Base-by-base conservation (phyloP, 2,113 vertebrate genomes). In the Paraplagusia blochii region DNA sequence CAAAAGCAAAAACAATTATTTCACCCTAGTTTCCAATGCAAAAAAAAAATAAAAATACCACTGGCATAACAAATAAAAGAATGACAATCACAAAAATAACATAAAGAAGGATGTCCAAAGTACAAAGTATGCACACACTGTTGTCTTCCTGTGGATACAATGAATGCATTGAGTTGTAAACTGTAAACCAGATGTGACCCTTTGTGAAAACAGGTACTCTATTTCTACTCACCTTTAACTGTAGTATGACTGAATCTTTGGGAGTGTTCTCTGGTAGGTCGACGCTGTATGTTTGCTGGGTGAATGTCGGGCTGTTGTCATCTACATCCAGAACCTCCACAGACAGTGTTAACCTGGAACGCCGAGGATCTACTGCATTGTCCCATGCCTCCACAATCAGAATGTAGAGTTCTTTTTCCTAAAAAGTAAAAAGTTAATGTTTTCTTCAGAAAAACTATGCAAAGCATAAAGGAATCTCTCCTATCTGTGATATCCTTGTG, bases 221-320 rank as follows among this genome's bases (percentile, higher is more conserved):
- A 9, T 11, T 9, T 40, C 38, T 10, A 47, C 68, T 67, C 44
- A 97, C 97, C 88, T 92, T 90, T 74, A 98, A 63, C 53, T 85
- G 85, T 48, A 99, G 84, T 44, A 99, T 91, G 36, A 91, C 78
- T 0, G 90, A 93, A 14, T 93, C 90, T 12, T 88, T 81, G 0
- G 92, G 92, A 42, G 91, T 91, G 54, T 98, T 98, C 84, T 99
- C 97, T 1, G 97, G 93, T 8, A 99, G 88, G 0, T 63, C 72
- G 1, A 92, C 89, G 0, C 85, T 64, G 59, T 98, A 99, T 2
- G 90, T 91, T 19, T 91, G 44, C 11, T 96, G 95, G 29, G 88
- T 91, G 61, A 99, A 99, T 14, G 93, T 80, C 0, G 97, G 97
- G 58, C 94, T 97, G 69, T 99, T 99, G 84, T 99, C 97, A 13